phyloP scores from a whole-genome alignment of 1,140 invertebrate genomes.

The Chironomus tepperi region DNA sequence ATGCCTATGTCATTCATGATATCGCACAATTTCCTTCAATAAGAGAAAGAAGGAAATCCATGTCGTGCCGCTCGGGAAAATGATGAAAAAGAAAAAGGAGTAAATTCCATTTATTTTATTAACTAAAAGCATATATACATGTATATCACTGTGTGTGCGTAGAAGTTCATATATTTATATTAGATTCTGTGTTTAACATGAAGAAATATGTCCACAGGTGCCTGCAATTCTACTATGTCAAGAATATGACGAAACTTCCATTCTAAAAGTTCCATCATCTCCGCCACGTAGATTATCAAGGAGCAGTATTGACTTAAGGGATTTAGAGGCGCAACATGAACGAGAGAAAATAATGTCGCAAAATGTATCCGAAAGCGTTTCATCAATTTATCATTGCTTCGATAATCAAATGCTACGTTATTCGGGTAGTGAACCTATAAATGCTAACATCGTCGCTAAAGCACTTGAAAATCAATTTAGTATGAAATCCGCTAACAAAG shows the following conservation, averaged over 20 bases:
- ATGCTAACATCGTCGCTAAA: background rate
- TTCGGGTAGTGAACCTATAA: conserved; percentile 10
- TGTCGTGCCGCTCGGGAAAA: no score
- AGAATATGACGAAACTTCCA: conserved; percentile 37
- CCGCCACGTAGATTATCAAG: conserved; percentile 38
- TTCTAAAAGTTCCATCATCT: conserved; percentile 33
- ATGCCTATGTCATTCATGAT: no score
- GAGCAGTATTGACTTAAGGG: conserved; percentile 39
- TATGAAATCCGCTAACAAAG: background rate
- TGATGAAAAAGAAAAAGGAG: no score
- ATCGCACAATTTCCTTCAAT: no score
- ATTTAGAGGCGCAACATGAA: conserved; percentile 36
- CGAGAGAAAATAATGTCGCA: conserved; percentile 18
- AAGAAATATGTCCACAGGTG: background rate
- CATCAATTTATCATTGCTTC: conserved; percentile 15
- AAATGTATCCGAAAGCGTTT: conserved; percentile 21
- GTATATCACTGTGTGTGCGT: no score
- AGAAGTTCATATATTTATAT: no score
- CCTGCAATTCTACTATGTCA: conserved; percentile 27
- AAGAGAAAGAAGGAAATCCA: no score
- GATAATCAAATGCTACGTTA: background rate
- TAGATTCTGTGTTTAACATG: no score
- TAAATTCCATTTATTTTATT: no score
- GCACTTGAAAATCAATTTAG: background rate
- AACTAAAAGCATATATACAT: no score